Percentiles rank a stretch among this genome's conserved stretches.
These are phyloP conservation scores for Erythrocercus mccallii DNA, from an alignment of 2,113 vertebrate species.

Conservation along the genomic window DNA sequence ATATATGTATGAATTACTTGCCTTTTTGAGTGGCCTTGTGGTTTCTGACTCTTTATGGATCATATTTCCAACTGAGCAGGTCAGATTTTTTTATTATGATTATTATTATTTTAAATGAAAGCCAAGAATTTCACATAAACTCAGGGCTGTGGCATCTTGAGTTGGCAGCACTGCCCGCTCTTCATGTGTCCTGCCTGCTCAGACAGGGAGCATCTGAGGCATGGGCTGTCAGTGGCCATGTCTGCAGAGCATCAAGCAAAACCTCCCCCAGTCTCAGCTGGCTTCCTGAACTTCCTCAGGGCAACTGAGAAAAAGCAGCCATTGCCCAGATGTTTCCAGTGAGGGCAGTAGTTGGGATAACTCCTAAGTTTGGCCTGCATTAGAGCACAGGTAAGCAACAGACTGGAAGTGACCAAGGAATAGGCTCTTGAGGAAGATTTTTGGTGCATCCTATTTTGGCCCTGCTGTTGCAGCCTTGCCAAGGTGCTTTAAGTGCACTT, in stretches of 20 bases:
- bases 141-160: constrained; percentile 13
- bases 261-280: neutral
- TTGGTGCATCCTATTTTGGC: neutral
- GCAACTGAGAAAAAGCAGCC: neutral
- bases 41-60: constrained; percentile 23
- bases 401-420: neutral
- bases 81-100: constrained; percentile 45
- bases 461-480: neutral
- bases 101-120: constrained; percentile 57
- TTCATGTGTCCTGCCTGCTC: neutral
- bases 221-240: neutral
- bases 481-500: neutral
- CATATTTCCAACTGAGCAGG: neutral
- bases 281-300: neutral
- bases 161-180: neutral
- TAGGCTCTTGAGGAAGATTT: neutral
- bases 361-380: neutral
- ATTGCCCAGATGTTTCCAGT: neutral
- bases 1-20: neutral
- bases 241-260: neutral
- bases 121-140: constrained; percentile 41
- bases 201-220: neutral
- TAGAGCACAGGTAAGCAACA: neutral
- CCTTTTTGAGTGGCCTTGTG: constrained; percentile 34
- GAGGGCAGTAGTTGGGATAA: neutral